Evolutionary conservation across 2,113 vertebrate genomes (phyloP).

Genomic region (Trematocara macrostoma): DNA sequence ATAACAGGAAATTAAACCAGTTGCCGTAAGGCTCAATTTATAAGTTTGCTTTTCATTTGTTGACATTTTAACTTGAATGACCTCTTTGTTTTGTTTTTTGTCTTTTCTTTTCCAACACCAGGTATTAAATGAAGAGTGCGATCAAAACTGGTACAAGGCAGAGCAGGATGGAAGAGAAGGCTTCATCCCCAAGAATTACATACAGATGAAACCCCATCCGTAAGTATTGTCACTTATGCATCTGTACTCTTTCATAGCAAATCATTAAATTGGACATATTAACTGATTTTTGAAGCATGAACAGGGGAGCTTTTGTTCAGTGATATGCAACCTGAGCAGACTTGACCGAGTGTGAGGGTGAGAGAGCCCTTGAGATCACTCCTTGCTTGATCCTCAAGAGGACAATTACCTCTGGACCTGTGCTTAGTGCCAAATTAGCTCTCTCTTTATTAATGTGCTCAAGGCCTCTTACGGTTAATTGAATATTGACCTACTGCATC

Average conservation of each 20-base stretch:
- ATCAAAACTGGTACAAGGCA: conserved; percentile 89
- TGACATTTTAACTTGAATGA: background rate
- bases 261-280: background rate
- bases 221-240: conserved; percentile 73
- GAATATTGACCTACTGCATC: conserved; percentile 59
- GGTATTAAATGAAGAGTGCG: conserved; percentile 94
- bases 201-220: conserved; percentile 98
- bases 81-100: background rate
- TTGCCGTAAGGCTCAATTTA: background rate
- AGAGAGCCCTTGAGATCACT: background rate
- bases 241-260: background rate
- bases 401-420: conserved; percentile 13
- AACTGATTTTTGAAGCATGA: background rate
- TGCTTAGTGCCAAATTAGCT: conserved; percentile 24
- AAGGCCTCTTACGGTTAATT: conserved; percentile 51
- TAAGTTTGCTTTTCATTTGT: background rate
- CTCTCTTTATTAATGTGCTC: conserved; percentile 36
- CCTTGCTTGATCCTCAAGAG: conserved; percentile 16
- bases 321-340: background rate
- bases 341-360: background rate
- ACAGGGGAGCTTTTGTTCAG: background rate
- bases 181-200: conserved; percentile 99
- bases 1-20: conserved; percentile 21
- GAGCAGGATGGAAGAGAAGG: conserved; percentile 95
- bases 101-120: conserved; percentile 33